Conservation (phyloP, 2,888 invertebrate genomes). For the Eubasilissa splendida region DNA sequence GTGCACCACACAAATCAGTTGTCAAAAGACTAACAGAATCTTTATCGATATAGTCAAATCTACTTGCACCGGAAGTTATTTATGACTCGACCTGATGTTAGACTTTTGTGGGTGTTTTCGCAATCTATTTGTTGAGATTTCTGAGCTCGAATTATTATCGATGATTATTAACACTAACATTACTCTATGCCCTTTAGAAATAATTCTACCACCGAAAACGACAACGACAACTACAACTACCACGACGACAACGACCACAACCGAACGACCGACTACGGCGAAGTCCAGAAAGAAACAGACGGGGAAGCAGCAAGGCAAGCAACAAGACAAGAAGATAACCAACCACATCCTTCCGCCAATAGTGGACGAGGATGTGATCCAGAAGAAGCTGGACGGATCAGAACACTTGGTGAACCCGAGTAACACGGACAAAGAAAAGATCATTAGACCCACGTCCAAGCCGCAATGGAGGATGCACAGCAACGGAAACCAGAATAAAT, state of each 20-base stretch:
- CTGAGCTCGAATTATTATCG: too few relatives aligned
- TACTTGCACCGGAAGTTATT: too few relatives aligned
- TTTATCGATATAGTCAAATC: too few relatives aligned
- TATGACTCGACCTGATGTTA: too few relatives aligned
- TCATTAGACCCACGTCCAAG: slow-evolving; percentile 44
- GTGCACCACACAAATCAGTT: too few relatives aligned
- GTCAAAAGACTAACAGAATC: too few relatives aligned
- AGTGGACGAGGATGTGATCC: slow-evolving; percentile 31
- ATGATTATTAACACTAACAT: neutral
- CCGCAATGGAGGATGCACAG: slow-evolving; percentile 52
- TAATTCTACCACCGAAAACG: slow-evolving; percentile 62
- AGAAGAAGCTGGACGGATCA: slow-evolving; percentile 33
- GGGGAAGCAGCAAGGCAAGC: slow-evolving; percentile 64
- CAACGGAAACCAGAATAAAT: neutral
- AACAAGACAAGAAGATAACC: slow-evolving; percentile 52
- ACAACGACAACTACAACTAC: slow-evolving; percentile 67
- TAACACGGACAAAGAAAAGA: slow-evolving; percentile 39
- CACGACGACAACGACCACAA: slow-evolving; percentile 66
- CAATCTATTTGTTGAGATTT: too few relatives aligned
- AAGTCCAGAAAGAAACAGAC: slow-evolving; percentile 67
- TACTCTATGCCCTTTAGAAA: slow-evolving; percentile 41
- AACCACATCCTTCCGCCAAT: slow-evolving; percentile 55
- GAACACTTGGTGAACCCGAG: slow-evolving; percentile 27
- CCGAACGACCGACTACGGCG: slow-evolving; percentile 64
- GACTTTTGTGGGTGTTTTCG: too few relatives aligned